These are phyloP conservation scores for Plusia festucae DNA, from an alignment of 2,888 invertebrate genomes.

Conservation along the genomic window DNA sequence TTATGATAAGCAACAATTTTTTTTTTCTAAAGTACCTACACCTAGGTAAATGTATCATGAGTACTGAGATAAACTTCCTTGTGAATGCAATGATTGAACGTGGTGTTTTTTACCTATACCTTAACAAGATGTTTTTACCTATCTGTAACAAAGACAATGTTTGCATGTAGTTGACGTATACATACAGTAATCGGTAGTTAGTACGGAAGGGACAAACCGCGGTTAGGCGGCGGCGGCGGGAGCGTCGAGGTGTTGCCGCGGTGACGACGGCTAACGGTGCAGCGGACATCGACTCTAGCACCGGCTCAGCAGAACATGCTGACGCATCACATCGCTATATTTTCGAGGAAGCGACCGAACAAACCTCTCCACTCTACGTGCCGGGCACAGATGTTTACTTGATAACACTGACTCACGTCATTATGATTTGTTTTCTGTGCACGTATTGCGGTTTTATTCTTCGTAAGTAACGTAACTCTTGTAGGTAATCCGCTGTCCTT, in stretches of 20 bases:
- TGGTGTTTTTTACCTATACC: no score
- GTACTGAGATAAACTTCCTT: no score
- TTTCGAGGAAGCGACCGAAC: conserved; percentile 70
- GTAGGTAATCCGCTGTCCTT: conserved; percentile 46
- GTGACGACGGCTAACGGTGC: conserved; percentile 77
- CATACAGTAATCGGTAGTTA: conserved; percentile 2
- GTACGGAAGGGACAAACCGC: conserved; percentile 45
- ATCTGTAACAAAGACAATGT: neutral
- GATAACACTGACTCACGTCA: conserved; percentile 81
- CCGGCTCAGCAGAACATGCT: conserved; percentile 75
- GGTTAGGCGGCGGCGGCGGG: conserved; percentile 22
- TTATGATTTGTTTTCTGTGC: conserved; percentile 79
- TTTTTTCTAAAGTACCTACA: no score
- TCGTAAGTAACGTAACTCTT: conserved; percentile 62
- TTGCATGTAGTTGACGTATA: neutral
- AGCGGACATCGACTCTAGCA: conserved; percentile 83
- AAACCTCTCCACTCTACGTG: conserved; percentile 70
- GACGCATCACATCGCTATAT: conserved; percentile 75
- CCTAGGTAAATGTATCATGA: no score
- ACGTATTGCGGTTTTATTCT: conserved; percentile 72
- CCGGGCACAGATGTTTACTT: conserved; percentile 73
- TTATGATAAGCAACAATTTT: no score
- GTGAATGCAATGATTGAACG: no score
- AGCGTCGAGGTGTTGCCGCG: conserved; percentile 51
- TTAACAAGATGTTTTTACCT: no score